Evolutionary conservation across 2,113 vertebrate genomes (phyloP).

Genomic region (Heterotis niloticus): DNA sequence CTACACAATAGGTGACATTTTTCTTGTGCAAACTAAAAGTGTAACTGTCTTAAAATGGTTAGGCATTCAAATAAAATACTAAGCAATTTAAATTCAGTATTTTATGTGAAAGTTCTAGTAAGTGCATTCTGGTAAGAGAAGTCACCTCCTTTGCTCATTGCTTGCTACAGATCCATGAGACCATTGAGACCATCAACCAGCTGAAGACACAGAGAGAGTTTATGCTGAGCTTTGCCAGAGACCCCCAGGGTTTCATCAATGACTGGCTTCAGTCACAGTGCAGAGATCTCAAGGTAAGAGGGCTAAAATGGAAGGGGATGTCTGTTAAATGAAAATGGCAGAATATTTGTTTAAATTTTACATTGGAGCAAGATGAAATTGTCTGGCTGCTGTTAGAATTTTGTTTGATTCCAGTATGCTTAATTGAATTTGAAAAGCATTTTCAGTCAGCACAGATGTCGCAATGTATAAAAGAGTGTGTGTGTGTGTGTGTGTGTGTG

Average conservation of each 20-base stretch:
- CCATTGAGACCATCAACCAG: conserved; percentile 98
- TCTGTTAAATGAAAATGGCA: not conserved
- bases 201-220: conserved; percentile 98
- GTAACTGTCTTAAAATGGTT: too few relatives aligned
- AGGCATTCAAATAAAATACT: too few relatives aligned
- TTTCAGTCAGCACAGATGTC: not conserved
- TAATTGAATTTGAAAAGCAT: not conserved
- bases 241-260: conserved; percentile 98
- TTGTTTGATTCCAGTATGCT: not conserved
- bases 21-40: too few relatives aligned
- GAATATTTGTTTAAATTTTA: not conserved
- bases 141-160: not conserved
- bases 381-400: not conserved
- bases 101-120: too few relatives aligned
- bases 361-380: not conserved
- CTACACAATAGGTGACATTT: too few relatives aligned
- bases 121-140: not conserved
- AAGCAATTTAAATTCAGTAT: too few relatives aligned
- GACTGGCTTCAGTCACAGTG: conserved; percentile 99
- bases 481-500: not conserved
- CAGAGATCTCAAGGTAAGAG: conserved; percentile 88
- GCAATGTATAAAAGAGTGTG: too few relatives aligned
- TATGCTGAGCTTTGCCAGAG: conserved; percentile 97
- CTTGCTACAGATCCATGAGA: conserved; percentile 86
- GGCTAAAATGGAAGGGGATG: too few relatives aligned